These are phyloP conservation scores for Fragum sueziense DNA, from an alignment of 2,888 invertebrate genomes.

Conservation along the genomic window DNA sequence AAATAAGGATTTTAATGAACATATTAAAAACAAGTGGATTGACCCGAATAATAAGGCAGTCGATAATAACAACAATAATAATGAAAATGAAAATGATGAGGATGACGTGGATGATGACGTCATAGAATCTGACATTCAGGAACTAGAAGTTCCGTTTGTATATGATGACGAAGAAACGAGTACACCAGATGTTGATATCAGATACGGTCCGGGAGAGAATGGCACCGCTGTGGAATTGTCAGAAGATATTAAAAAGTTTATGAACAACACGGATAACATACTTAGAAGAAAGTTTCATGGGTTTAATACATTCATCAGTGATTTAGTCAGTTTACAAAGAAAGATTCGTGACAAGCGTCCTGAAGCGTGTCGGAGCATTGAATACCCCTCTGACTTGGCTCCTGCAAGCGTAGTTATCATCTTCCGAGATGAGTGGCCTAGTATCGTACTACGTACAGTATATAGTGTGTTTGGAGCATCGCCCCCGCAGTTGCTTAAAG, in stretches of 20 bases:
- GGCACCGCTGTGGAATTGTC: constrained; percentile 21
- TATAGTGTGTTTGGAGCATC: constrained; percentile 56
- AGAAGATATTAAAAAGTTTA: background rate
- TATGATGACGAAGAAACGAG: background rate
- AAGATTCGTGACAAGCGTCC: constrained; percentile 40
- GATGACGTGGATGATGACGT: background rate
- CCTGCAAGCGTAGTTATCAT: constrained; percentile 51
- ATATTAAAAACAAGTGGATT: too few species aligned
- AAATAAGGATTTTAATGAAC: too few species aligned
- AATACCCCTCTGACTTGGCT: constrained; percentile 36
- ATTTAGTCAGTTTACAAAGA: constrained; percentile 35
- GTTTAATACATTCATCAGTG: constrained; percentile 47
- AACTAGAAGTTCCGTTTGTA: background rate
- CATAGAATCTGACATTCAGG: background rate
- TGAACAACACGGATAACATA: background rate
- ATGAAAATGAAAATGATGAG: background rate
- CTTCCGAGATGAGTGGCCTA: constrained; percentile 57
- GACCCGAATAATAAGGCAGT: background rate
- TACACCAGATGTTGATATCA: background rate
- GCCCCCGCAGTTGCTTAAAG: constrained; percentile 45
- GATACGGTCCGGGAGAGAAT: constrained; percentile 47
- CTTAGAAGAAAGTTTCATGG: constrained; percentile 13
- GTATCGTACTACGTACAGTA: constrained; percentile 51
- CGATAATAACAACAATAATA: background rate
- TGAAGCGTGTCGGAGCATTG: constrained; percentile 28